A percentile compares a stretch with the other conserved stretches of the same genome.
These are phyloP conservation scores for Pteronotus mesoamericanus DNA, from an alignment of 2,797 vertebrate species.

Conservation along the genomic window DNA sequence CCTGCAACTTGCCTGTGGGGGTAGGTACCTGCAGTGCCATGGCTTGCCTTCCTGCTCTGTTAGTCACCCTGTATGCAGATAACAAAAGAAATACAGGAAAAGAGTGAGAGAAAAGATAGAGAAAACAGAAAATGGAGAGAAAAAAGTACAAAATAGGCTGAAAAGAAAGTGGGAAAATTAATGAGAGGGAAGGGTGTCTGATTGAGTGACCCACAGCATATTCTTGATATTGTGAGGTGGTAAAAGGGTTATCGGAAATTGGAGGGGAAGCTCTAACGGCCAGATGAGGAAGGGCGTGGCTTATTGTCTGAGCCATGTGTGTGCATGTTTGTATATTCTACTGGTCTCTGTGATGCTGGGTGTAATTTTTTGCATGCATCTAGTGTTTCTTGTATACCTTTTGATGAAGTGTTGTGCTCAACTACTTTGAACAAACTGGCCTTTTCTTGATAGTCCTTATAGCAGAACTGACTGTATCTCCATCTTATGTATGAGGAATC, in stretches of 20 bases:
- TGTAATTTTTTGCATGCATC: not conserved
- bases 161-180: not conserved
- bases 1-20: not conserved
- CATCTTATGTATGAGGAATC: not conserved
- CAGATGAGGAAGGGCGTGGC: not conserved
- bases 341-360: rapidly evolving
- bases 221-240: not conserved
- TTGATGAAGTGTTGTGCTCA: not conserved
- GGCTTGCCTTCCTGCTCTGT: too few species aligned
- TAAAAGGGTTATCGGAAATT: not conserved
- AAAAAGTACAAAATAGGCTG: not conserved
- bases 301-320: not conserved
- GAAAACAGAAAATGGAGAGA: not conserved
- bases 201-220: not conserved
- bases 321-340: not conserved
- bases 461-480: not conserved
- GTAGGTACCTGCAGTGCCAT: not conserved
- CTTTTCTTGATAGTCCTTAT: not conserved
- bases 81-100: not conserved
- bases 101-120: not conserved
- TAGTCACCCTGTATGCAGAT: not conserved
- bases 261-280: not conserved
- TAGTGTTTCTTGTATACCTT: not conserved
- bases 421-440: not conserved
- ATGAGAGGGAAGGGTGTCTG: not conserved